Evolutionary conservation across 2,888 invertebrate genomes (phyloP).

Genomic region (Drosophila pseudotalamancana): DNA sequence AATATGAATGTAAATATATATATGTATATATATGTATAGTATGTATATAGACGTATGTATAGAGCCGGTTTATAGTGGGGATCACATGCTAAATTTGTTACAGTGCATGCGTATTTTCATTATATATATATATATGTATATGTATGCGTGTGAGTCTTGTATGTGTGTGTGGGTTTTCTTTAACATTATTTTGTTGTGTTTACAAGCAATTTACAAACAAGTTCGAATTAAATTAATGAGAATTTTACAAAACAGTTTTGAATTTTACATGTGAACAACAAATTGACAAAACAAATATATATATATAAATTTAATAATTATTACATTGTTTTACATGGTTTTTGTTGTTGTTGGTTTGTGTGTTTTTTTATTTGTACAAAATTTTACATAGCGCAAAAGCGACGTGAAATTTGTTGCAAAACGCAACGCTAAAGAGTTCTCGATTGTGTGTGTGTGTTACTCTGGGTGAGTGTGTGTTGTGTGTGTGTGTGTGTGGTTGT

Average conservation of each 20-base stretch:
- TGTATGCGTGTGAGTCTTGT: slow-evolving; percentile 29
- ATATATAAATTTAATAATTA: slow-evolving; percentile 21
- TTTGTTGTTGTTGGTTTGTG: slow-evolving; percentile 30
- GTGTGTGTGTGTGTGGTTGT: slow-evolving; percentile 12
- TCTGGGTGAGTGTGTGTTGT: slow-evolving; percentile 13
- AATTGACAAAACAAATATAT: slow-evolving; percentile 58
- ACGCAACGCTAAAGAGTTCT: slow-evolving; percentile 63
- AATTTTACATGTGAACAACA: slow-evolving; percentile 70
- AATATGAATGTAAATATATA: slow-evolving; percentile 38
- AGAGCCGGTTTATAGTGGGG: slow-evolving; percentile 18
- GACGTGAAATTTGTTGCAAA: slow-evolving; percentile 67
- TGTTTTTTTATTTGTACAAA: slow-evolving; percentile 62
- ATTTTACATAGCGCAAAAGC: slow-evolving; percentile 79
- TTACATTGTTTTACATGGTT: slow-evolving; percentile 56
- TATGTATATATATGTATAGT: slow-evolving; percentile 30
- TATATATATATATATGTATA: slow-evolving; percentile 24
- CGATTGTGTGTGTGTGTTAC: slow-evolving; percentile 33
- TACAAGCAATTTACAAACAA: slow-evolving; percentile 64
- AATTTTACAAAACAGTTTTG: slow-evolving; percentile 63
- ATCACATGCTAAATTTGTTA: slow-evolving; percentile 15
- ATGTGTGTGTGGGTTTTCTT: slow-evolving; percentile 18
- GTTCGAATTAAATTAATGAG: slow-evolving; percentile 67
- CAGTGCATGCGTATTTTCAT: slow-evolving; percentile 21
- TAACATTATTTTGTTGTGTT: slow-evolving; percentile 30
- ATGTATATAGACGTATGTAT: slow-evolving; percentile 13